Percentiles rank a stretch among this genome's conserved stretches.
Evolutionary conservation across 92 coral and sea anemone species (phyloP).

Genomic region (Paramuricea clavata): DNA sequence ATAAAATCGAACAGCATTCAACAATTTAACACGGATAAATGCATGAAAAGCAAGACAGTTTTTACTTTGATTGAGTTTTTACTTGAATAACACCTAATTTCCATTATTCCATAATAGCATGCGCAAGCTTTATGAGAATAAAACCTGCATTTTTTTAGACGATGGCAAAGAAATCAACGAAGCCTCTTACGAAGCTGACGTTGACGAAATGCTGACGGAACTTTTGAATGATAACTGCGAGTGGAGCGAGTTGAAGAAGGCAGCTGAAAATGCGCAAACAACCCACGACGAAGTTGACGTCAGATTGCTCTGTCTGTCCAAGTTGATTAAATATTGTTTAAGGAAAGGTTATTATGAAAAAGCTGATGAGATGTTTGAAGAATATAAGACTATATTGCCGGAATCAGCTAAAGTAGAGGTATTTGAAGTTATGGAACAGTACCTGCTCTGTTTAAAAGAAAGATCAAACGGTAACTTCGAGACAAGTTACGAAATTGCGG

Average conservation of each 20-base stretch:
- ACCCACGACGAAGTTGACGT: slow-evolving; percentile 1
- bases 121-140: not conserved
- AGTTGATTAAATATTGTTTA: slow-evolving; percentile 16
- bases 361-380: slow-evolving; percentile 23
- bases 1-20: no score
- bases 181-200: not conserved
- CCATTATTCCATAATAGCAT: no score
- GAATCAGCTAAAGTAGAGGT: not conserved
- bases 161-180: not conserved
- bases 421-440: not conserved
- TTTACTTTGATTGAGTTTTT: no score
- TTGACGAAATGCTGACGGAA: slow-evolving; percentile 17
- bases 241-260: slow-evolving; percentile 28
- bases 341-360: slow-evolving; percentile 31
- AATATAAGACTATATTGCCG: slow-evolving; percentile 15
- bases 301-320: slow-evolving; percentile 28
- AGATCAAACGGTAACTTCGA: not conserved
- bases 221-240: slow-evolving; percentile 36
- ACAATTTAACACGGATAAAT: no score
- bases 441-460: not conserved
- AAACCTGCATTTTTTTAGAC: not conserved
- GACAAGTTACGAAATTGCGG: not conserved
- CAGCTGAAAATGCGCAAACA: not conserved
- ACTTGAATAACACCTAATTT: no score
- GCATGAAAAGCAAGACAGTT: no score